These are phyloP conservation scores for Pollenia griseotomentosa DNA, from an alignment of 2,888 invertebrate genomes.

Conservation along the genomic window DNA sequence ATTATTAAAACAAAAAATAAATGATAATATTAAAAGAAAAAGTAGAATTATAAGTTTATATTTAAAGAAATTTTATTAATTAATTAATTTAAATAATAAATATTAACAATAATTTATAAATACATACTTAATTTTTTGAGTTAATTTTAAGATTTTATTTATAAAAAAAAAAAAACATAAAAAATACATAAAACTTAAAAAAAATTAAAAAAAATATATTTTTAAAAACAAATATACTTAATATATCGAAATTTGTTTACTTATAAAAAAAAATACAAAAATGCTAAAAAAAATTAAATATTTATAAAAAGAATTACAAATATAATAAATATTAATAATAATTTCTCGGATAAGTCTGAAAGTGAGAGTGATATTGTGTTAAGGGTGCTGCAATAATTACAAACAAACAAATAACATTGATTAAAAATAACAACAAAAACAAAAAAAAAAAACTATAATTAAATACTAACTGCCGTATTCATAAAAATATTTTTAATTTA, in stretches of 20 bases:
- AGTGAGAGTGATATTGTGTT: slow-evolving; percentile 84
- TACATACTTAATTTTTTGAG: slow-evolving; percentile 74
- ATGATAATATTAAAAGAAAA: neutral
- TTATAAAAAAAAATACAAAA: neutral
- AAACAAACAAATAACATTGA: slow-evolving; percentile 55
- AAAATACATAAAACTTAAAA: slow-evolving; percentile 24
- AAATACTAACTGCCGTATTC: too few species aligned
- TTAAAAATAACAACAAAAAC: slow-evolving; percentile 65
- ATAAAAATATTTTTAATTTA: too few species aligned
- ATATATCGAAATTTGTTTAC: slow-evolving; percentile 32
- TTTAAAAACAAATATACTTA: slow-evolving; percentile 51
- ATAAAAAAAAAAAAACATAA: slow-evolving; percentile 15
- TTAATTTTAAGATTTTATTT: slow-evolving; percentile 75
- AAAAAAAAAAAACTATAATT: slow-evolving; percentile 56
- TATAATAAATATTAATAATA: slow-evolving; percentile 71
- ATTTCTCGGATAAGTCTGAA: slow-evolving; percentile 84
- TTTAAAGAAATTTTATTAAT: slow-evolving; percentile 20
- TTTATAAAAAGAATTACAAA: slow-evolving; percentile 62
- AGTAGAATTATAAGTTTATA: slow-evolving; percentile 59
- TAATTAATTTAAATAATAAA: slow-evolving; percentile 44
- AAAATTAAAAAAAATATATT: slow-evolving; percentile 32
- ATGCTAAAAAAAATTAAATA: slow-evolving; percentile 5
- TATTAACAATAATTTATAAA: slow-evolving; percentile 61
- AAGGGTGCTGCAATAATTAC: slow-evolving; percentile 81
- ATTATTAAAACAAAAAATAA: slow-evolving; percentile 35